Percentiles rank a stretch among this genome's conserved stretches.
These are phyloP conservation scores for Heterotilapia buettikoferi DNA, from an alignment of 2,113 vertebrate species.

Conservation along the genomic window DNA sequence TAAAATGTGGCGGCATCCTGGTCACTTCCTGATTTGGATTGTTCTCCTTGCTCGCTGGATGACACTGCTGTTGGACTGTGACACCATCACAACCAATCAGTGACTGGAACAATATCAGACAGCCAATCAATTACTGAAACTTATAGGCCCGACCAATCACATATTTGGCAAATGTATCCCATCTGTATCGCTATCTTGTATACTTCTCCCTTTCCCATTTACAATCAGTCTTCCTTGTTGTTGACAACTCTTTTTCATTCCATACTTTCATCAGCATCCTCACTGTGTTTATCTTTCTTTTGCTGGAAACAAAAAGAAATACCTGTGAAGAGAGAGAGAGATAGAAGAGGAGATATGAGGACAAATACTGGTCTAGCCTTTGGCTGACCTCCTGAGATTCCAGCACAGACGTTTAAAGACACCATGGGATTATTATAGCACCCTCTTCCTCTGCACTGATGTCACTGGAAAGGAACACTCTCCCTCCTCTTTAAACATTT, in stretches of 20 bases:
- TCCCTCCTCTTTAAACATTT: constrained; percentile 28
- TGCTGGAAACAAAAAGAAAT: not conserved
- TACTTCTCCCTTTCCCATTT: not conserved
- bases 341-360: not conserved
- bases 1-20: not conserved
- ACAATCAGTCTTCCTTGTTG: not conserved
- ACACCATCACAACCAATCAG: constrained; percentile 51
- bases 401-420: constrained; percentile 1
- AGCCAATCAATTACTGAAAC: constrained; percentile 54
- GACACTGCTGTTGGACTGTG: constrained; percentile 33
- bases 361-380: constrained; percentile 25
- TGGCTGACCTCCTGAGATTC: constrained; percentile 41
- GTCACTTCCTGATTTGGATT: constrained; percentile 16
- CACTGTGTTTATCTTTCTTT: not conserved
- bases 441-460: constrained; percentile 14
- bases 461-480: constrained; percentile 28
- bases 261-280: not conserved
- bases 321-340: not conserved
- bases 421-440: not conserved
- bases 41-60: constrained; percentile 22
- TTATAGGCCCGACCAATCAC: constrained; percentile 34
- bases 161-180: constrained; percentile 12
- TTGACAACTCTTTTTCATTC: not conserved
- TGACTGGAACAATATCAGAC: constrained; percentile 47
- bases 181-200: not conserved